These are phyloP conservation scores for Seira musarum DNA, from an alignment of 2,888 invertebrate species.

Conservation along the genomic window DNA sequence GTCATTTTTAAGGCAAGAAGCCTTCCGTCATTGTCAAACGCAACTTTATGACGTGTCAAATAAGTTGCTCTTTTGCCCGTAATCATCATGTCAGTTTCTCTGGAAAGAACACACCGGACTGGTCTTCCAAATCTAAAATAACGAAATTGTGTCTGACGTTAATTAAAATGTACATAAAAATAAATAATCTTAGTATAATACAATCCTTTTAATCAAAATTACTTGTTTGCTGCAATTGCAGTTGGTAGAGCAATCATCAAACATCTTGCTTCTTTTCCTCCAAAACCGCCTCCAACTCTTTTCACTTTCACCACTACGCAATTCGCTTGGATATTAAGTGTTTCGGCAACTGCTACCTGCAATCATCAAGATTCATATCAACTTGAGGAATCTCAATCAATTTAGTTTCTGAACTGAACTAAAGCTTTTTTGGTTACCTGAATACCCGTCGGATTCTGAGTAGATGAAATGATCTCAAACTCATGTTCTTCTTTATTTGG, in stretches of 20 bases:
- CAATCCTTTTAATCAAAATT: constrained; percentile 27
- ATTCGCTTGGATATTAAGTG: constrained; percentile 73
- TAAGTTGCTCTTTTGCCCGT: constrained; percentile 94
- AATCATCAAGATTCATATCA: not conserved
- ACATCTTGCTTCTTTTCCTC: constrained; percentile 91
- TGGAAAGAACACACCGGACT: constrained; percentile 89
- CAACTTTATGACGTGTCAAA: constrained; percentile 87
- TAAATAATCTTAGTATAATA: not conserved
- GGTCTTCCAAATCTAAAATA: constrained; percentile 81
- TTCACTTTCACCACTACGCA: constrained; percentile 65
- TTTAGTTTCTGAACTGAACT: no score
- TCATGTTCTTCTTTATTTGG: constrained; percentile 84
- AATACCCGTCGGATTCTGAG: constrained; percentile 81
- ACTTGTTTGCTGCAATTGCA: constrained; percentile 85
- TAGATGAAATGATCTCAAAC: constrained; percentile 87
- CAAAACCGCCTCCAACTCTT: constrained; percentile 94
- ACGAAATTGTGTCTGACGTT: not conserved
- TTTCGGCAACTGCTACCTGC: constrained; percentile 69
- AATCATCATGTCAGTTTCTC: constrained; percentile 95
- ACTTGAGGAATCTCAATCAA: not conserved
- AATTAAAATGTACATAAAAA: not conserved
- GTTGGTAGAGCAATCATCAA: constrained; percentile 81
- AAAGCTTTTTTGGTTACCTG: constrained; percentile 42
- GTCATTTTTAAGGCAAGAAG: constrained; percentile 82
- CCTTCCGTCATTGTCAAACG: constrained; percentile 83